These are phyloP conservation scores for Morpho achilles DNA, from an alignment of 2,888 invertebrate genomes.

Conservation along the genomic window DNA sequence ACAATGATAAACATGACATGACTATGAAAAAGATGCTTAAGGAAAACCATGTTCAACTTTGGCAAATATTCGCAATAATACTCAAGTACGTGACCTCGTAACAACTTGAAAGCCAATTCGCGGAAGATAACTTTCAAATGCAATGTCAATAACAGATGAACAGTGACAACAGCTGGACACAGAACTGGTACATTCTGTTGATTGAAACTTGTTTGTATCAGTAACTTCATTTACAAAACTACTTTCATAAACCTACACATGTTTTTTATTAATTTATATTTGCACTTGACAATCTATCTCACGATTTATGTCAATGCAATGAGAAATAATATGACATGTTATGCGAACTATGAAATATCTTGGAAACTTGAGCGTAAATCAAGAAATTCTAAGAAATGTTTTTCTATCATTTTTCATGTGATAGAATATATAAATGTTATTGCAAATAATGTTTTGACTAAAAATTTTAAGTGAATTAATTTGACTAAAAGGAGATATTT, in stretches of 20 bases:
- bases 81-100: slow-evolving; percentile 49
- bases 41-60: slow-evolving; percentile 12
- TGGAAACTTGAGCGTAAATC: too few relatives aligned
- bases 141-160: slow-evolving; percentile 55
- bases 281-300: too few relatives aligned
- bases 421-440: too few relatives aligned
- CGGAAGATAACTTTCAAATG: slow-evolving; percentile 66
- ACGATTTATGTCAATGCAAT: too few relatives aligned
- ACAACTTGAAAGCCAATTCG: slow-evolving; percentile 45
- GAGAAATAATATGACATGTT: too few relatives aligned
- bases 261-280: too few relatives aligned
- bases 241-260: background rate
- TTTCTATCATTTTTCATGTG: too few relatives aligned
- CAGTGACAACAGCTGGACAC: slow-evolving; percentile 24
- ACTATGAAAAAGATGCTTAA: slow-evolving; percentile 2
- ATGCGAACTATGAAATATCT: too few relatives aligned
- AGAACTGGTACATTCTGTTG: slow-evolving; percentile 25
- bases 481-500: too few relatives aligned
- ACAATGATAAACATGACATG: background rate
- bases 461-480: too few relatives aligned
- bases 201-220: slow-evolving; percentile 5
- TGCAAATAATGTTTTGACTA: too few relatives aligned
- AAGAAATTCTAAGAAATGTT: too few relatives aligned
- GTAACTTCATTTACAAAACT: background rate
- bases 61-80: slow-evolving; percentile 17